Evolutionary conservation across 2,797 vertebrate genomes (phyloP).

Genomic region (Tragelaphus eurycerus): DNA sequence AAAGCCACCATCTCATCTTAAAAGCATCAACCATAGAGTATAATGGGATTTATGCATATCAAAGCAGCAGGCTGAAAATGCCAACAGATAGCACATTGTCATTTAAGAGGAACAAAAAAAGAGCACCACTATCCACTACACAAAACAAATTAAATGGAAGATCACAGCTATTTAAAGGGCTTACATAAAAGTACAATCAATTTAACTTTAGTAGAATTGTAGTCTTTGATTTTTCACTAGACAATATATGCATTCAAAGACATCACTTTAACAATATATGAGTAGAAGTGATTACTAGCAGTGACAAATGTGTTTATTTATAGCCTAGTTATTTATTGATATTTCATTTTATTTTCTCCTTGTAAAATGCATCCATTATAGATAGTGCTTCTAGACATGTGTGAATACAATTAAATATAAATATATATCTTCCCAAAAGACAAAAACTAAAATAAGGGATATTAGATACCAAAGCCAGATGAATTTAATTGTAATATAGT

Average conservation of each 20-base stretch:
- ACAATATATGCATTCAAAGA: conserved; percentile 54
- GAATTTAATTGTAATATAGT: conserved; percentile 31
- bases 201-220: conserved; percentile 54
- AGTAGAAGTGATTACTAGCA: conserved; percentile 39
- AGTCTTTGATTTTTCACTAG: conserved; percentile 54
- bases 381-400: not conserved
- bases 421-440: conserved; percentile 23
- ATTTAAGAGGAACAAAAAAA: conserved; percentile 53
- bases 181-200: conserved; percentile 52
- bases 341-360: not conserved
- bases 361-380: conserved; percentile 28
- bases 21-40: conserved; percentile 37
- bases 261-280: conserved; percentile 40
- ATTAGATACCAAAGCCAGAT: not conserved
- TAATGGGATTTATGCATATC: conserved; percentile 58
- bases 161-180: conserved; percentile 48
- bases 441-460: conserved; percentile 41
- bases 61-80: conserved; percentile 36
- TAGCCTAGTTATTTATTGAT: not conserved
- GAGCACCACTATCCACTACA: not conserved
- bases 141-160: conserved; percentile 32
- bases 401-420: conserved; percentile 53
- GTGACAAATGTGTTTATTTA: conserved; percentile 57
- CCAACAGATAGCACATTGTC: conserved; percentile 37
- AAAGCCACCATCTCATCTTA: conserved; percentile 30